Evolutionary conservation across 1,140 invertebrate genomes (phyloP).

Genomic region (Trichogramma pretiosum): DNA sequence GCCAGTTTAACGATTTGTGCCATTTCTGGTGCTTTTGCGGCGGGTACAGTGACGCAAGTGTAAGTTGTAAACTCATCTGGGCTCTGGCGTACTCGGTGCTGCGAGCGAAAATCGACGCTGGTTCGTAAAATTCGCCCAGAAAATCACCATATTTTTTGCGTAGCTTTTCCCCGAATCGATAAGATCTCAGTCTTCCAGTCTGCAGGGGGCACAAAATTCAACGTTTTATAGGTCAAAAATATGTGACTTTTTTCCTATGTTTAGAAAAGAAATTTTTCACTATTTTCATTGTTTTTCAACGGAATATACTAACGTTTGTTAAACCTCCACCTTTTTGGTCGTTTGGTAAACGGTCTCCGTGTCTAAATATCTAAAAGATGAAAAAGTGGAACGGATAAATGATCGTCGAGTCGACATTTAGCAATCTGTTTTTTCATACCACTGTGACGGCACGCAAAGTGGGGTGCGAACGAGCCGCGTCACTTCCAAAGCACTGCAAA

Average conservation of each 20-base stretch:
- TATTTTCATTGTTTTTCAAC: background rate
- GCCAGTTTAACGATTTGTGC: conserved; percentile 27
- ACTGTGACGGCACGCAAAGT: too few relatives aligned
- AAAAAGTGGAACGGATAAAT: too few relatives aligned
- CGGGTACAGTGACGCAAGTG: conserved; percentile 45
- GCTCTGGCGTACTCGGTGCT: conserved; percentile 47
- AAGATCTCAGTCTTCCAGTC: conserved; percentile 43
- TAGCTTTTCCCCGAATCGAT: conserved; percentile 37
- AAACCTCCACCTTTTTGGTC: conserved; percentile 24
- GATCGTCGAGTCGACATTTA: too few relatives aligned
- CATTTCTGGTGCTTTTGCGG: conserved; percentile 21
- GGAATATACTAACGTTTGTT: conserved; percentile 26
- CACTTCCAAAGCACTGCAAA: too few relatives aligned
- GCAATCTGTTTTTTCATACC: too few relatives aligned
- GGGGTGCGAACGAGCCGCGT: too few relatives aligned
- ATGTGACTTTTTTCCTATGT: background rate
- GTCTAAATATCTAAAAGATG: conserved; percentile 27
- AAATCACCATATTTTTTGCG: conserved; percentile 37
- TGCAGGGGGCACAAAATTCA: conserved; percentile 23
- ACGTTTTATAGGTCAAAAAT: background rate
- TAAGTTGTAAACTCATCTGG: conserved; percentile 48
- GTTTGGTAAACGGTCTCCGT: conserved; percentile 26
- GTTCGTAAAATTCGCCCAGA: conserved; percentile 38
- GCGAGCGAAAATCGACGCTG: conserved; percentile 36
- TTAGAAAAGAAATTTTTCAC: background rate